These are phyloP conservation scores for Aythya fuligula DNA, from an alignment of 2,797 vertebrate genomes.

Conservation along the genomic window DNA sequence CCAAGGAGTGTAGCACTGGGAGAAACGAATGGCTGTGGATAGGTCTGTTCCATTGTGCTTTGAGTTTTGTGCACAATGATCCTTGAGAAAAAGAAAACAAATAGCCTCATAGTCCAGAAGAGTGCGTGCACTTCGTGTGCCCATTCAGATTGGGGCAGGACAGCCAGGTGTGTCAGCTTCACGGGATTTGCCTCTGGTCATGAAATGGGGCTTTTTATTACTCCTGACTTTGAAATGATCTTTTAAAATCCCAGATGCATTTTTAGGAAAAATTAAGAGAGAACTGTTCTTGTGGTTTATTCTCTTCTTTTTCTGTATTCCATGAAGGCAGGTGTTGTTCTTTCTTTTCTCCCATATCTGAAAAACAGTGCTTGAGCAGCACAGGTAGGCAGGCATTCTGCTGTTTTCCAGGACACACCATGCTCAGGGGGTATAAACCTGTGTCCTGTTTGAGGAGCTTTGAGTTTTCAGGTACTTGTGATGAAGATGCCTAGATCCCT, in stretches of 20 bases:
- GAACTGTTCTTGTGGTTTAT: background rate
- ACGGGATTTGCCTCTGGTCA: background rate
- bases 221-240: background rate
- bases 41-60: conserved; percentile 37
- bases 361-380: background rate
- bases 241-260: background rate
- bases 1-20: background rate
- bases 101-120: background rate
- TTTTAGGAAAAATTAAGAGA: background rate
- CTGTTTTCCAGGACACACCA: background rate
- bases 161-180: background rate
- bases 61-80: background rate
- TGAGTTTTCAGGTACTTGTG: background rate
- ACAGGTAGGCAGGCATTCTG: background rate
- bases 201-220: background rate
- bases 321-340: rapidly evolving
- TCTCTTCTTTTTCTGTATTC: background rate
- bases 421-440: background rate
- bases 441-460: background rate
- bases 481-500: background rate
- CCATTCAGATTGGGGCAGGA: background rate
- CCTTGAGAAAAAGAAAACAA: conserved; percentile 9
- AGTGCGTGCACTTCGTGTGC: background rate
- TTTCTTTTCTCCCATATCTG: background rate
- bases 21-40: conserved; percentile 19